phyloP scores from a whole-genome alignment of 2,888 invertebrate species.

The Pantelozetes paolii region DNA sequence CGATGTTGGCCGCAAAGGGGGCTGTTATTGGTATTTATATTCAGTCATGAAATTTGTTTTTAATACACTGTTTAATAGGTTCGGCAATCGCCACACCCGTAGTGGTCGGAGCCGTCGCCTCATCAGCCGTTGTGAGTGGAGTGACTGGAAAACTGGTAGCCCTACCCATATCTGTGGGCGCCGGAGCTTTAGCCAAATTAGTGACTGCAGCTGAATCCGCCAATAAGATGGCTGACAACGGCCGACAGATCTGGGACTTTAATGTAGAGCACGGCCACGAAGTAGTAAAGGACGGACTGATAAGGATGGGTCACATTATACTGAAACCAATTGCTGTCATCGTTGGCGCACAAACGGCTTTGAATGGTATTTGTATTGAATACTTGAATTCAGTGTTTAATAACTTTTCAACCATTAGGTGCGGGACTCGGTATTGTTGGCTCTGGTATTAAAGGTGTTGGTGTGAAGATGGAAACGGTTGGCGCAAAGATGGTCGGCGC shows the following conservation, averaged over 20 bases:
- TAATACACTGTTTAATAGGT: no score
- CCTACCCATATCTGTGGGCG: slow-evolving; percentile 26
- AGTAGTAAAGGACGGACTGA: not conserved
- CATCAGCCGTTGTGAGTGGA: slow-evolving; percentile 1
- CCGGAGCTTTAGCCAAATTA: slow-evolving; percentile 14
- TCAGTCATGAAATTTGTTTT: no score
- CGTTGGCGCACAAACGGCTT: slow-evolving; percentile 27
- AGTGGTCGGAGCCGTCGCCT: slow-evolving; percentile 33
- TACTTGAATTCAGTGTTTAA: not conserved
- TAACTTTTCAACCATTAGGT: not conserved
- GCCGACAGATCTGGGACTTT: slow-evolving; percentile 18
- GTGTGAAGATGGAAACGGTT: not conserved
- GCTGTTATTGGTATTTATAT: slow-evolving; percentile 33
- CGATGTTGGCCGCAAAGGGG: slow-evolving; percentile 37
- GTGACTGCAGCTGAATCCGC: not conserved
- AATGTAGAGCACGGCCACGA: not conserved
- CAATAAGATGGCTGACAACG: not conserved
- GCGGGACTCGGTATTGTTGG: slow-evolving; percentile 9
- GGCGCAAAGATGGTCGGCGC: slow-evolving; percentile 8
- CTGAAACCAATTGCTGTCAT: slow-evolving; percentile 37
- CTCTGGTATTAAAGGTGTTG: slow-evolving; percentile 24
- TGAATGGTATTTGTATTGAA: no score
- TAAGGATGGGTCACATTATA: not conserved
- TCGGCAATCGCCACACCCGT: slow-evolving; percentile 38
- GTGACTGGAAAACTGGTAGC: slow-evolving; percentile 37